These are phyloP conservation scores for Bembecia ichneumoniformis DNA, from an alignment of 2,888 invertebrate species.

Conservation along the genomic window DNA sequence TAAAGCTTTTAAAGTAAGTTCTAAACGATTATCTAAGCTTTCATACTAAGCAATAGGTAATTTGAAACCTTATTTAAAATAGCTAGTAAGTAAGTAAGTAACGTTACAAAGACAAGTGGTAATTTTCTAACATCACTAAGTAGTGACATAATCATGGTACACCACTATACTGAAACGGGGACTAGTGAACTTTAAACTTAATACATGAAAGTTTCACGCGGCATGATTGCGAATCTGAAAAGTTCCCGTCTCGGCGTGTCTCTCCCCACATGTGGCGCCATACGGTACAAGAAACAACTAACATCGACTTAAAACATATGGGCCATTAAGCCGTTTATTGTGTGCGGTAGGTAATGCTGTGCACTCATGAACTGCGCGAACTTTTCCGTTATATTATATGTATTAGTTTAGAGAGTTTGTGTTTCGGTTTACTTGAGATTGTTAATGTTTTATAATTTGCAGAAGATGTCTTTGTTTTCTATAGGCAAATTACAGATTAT, in stretches of 20 bases:
- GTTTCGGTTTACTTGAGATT: neutral
- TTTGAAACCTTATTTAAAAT: too few species aligned
- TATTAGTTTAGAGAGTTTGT: neutral
- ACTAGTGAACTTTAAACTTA: slow-evolving; percentile 32
- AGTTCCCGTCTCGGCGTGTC: slow-evolving; percentile 37
- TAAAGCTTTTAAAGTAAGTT: too few species aligned
- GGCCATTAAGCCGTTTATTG: neutral
- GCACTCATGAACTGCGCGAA: neutral
- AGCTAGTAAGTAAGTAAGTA: too few species aligned
- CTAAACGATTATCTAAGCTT: too few species aligned
- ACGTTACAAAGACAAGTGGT: too few species aligned
- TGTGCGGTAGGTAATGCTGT: neutral
- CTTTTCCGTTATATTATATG: neutral
- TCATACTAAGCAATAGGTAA: too few species aligned
- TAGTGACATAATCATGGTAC: neutral
- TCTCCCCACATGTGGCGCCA: slow-evolving; percentile 30
- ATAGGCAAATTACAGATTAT: too few species aligned
- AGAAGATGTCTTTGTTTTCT: too few species aligned
- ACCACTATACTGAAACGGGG: neutral
- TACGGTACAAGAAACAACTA: slow-evolving; percentile 2
- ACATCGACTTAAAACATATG: neutral
- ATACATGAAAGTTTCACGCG: slow-evolving; percentile 47
- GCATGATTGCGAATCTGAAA: slow-evolving; percentile 60
- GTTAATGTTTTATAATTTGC: neutral
- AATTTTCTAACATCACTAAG: neutral